These are phyloP conservation scores for Danio aesculapii DNA, from an alignment of 2,797 vertebrate species.

Conservation along the genomic window DNA sequence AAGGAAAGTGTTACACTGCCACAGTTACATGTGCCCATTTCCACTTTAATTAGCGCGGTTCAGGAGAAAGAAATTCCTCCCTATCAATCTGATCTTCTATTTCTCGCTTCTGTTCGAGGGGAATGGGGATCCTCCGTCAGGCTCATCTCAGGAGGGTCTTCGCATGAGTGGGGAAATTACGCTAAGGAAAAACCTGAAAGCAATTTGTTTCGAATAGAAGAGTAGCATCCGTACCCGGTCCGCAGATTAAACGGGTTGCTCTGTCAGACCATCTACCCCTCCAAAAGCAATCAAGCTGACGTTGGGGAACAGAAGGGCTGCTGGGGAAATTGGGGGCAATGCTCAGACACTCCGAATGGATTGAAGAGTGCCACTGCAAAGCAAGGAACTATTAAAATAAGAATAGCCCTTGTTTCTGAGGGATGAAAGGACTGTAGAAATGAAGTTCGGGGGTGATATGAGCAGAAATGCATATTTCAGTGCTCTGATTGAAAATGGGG, in stretches of 20 bases:
- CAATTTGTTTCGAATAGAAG: constrained; percentile 59
- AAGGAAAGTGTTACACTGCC: constrained; percentile 15
- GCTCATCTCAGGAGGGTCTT: constrained; percentile 44
- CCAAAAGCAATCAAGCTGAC: constrained; percentile 67
- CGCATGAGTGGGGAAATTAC: constrained; percentile 54
- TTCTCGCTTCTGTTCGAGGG: constrained; percentile 4
- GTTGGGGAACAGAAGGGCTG: constrained; percentile 39
- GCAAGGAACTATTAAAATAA: constrained; percentile 54
- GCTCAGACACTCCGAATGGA: constrained; percentile 44
- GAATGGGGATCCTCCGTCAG: constrained; percentile 1
- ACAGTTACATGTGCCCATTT: constrained; percentile 22
- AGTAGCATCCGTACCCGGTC: constrained; percentile 40
- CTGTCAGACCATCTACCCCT: constrained; percentile 42
- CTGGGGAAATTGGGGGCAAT: constrained; percentile 64
- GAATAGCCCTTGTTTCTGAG: constrained; percentile 26
- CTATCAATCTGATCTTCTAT: constrained; percentile 21
- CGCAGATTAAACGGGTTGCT: constrained; percentile 38
- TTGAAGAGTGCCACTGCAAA: constrained; percentile 40
- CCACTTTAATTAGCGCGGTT: constrained; percentile 49
- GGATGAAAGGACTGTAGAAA: not conserved
- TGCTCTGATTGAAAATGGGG: not conserved
- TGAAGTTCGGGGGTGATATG: not conserved
- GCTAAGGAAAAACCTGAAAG: constrained; percentile 46
- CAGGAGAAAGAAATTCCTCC: constrained; percentile 15
- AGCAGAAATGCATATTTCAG: not conserved